Evolutionary conservation across 2,888 invertebrate species (phyloP).

Genomic region (Globia sparganii): DNA sequence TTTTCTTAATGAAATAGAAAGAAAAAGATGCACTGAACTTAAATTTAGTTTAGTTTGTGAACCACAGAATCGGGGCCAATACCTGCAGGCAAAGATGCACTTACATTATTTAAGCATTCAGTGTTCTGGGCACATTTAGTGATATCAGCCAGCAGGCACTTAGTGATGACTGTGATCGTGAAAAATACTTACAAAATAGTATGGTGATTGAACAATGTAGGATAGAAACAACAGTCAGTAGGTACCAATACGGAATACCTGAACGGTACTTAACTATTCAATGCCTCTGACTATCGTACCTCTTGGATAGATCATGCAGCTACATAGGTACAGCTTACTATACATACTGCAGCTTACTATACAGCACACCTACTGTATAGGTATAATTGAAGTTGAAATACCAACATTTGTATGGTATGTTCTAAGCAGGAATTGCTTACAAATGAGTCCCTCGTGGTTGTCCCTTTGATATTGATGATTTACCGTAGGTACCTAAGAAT

Average conservation of each 20-base stretch:
- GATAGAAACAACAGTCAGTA: background rate
- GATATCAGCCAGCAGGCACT: background rate
- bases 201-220: constrained; percentile 12
- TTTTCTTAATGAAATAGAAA: too few species aligned
- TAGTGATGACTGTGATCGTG: background rate
- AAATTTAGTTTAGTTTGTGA: too few species aligned
- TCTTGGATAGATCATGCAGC: background rate
- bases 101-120: background rate
- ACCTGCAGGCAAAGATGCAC: background rate
- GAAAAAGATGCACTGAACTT: too few species aligned
- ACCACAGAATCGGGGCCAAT: too few species aligned
- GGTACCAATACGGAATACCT: constrained; percentile 8
- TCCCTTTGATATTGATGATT: background rate
- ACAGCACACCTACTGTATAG: background rate
- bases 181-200: background rate
- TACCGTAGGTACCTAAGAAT: background rate
- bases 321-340: background rate
- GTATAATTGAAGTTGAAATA: background rate
- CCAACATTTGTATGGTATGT: background rate
- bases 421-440: background rate
- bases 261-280: background rate
- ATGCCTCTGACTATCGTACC: background rate
- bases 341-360: background rate
- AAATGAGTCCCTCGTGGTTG: background rate
- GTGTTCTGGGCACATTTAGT: background rate